Base-by-base conservation (phyloP, 2,888 invertebrate species). In the Cerastis leucographa region DNA sequence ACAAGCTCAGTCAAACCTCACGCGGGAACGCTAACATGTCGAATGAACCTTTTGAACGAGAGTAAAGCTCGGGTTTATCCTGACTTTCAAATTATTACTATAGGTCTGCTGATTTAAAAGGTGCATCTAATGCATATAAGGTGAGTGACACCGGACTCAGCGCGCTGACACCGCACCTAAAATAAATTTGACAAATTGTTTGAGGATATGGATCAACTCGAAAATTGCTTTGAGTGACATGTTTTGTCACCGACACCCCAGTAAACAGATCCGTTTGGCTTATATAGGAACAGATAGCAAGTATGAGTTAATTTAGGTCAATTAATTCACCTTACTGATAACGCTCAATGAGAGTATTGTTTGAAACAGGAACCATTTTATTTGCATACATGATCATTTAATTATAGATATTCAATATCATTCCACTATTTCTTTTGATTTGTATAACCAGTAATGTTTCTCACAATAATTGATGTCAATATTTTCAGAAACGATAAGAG, bases 171-270 rank as follows among this genome's bases (percentile, higher is more conserved):
- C 68, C 71, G 74, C 69, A 70, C 61, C 62, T 54, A 78, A 77
- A 78, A 80, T 49, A 78, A 76, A 80, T 82, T 85, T 83, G 80
- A 81, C 69, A 79, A 88, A 85, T 80, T 80, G 84, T 61, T 73
- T 65, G n/a, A 84, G 87, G 87, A 88, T 76, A 81, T 68, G 73
- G 70, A 69, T 64, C 46, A 78, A 61, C 19, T 71, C 65, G 73
- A 79, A 81, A 78, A 81, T 77, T 78, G 71, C 78, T 61, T 82
- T 77, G 76, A 70, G 71, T 78, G 82, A 74, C 76, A 80, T 78
- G 74, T 83, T 83, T 76, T 81, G 81, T 77, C 72, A 76, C 42
- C 67, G 72, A 40, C 61, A 71, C 78, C 67, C 62, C 64, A 84
- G 61, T 44, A 70, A 59, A 65, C 70, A 74, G 61, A 62, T 56